Base-by-base conservation (phyloP, 2,797 vertebrate genomes). In the Coregonus suidteri region DNA sequence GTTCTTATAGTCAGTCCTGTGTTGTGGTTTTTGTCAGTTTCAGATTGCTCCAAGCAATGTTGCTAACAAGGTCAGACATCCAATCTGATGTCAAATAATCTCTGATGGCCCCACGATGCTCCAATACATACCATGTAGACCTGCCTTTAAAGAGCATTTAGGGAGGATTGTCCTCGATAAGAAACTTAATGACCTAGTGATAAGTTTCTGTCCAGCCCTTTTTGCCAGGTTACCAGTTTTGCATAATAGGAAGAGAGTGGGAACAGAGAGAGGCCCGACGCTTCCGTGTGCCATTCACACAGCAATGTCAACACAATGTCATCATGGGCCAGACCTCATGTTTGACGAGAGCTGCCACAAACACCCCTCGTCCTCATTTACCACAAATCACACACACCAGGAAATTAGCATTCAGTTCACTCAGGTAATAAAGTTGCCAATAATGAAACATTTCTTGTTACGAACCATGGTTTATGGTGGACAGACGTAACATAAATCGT, bases 201-300 rank as follows among this genome's bases (percentile, higher is more conserved):
- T 82, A 62, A 76, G 67, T 62, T 37, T 5, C 35, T 72, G 69
- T 14, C 54, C 34, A 30, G 69, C 51, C 25, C 69, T 73, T 56
- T 65, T 51, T 41, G 30, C 59, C 75, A 25, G 31, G 34, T 67
- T 75, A 54, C 54, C 18, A 59, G 7, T 15, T 84, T 84, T 84
- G 76, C 81, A 84, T 82, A 69, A 47, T 64, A 78, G 78, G 78
- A 82, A 79, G 62, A 71, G 65, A 47, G 68, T n/a, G 31, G 30
- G 54, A 67, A 71, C 9, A 37, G 4, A n/a, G 6, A 66, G 20
- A 72, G 35, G 37, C 69, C n/a, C 3, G 4, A 9, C 3, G 9
- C 68, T 70, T 70, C 68, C 68, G 68, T 37, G 68, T 70, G 18
- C 18, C 11, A 47, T 37, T n/a, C 68, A 70, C 35, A 37, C 35